A percentile compares a stretch with the other conserved stretches of the same genome.
These are phyloP conservation scores for Diarsia rubi DNA, from an alignment of 2,888 invertebrate species.

Conservation along the genomic window DNA sequence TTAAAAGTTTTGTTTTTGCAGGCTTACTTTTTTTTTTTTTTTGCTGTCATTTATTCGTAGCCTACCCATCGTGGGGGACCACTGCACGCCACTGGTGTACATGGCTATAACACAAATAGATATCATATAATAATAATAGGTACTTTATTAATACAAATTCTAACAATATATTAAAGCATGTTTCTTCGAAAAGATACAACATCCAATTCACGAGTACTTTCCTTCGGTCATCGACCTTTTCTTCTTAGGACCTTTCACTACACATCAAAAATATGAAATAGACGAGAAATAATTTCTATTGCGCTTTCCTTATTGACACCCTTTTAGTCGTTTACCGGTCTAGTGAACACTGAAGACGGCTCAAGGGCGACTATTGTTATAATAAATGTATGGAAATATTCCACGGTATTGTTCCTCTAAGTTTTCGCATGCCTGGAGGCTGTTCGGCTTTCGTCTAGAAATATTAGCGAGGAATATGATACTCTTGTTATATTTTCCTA, in stretches of 20 bases:
- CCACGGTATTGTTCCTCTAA: constrained; percentile 27
- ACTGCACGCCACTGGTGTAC: no score
- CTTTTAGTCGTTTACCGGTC: constrained; percentile 52
- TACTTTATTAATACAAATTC: no score
- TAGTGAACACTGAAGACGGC: constrained; percentile 24
- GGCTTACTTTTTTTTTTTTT: no score
- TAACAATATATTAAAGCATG: no score
- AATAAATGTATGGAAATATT: constrained; percentile 46
- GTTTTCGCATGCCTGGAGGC: constrained; percentile 17
- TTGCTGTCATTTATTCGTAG: no score
- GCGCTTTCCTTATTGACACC: constrained; percentile 59
- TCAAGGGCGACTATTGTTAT: constrained; percentile 51
- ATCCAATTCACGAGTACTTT: neutral
- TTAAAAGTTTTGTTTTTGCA: no score
- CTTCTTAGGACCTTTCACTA: constrained; percentile 5
- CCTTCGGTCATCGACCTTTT: neutral
- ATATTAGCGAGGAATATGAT: constrained; percentile 33
- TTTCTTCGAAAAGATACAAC: constrained; percentile 6
- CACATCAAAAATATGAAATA: constrained; percentile 37
- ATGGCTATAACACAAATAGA: neutral
- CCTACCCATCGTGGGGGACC: no score
- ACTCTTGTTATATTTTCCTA: neutral
- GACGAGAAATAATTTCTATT: constrained; percentile 48
- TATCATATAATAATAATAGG: no score
- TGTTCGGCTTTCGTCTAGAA: neutral